Conservation (phyloP, 30 jellyfish, hydroid and myxozoan genomes). For the Pelagia noctiluca region DNA sequence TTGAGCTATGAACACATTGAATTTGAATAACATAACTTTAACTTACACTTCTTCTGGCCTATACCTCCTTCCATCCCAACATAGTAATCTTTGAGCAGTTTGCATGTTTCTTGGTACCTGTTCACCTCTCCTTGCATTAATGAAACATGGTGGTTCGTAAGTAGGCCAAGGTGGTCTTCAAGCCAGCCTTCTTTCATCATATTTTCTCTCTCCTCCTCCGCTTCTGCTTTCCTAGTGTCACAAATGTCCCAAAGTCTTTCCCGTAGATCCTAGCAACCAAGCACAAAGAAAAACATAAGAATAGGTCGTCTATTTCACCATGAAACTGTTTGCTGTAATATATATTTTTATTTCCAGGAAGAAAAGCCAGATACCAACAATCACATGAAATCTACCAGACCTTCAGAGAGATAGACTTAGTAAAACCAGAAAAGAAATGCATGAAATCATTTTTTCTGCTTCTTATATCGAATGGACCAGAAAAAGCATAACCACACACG, state of each 20-base stretch:
- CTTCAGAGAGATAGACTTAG: too few species aligned
- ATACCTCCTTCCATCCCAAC: conserved; percentile 91
- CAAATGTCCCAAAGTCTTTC: conserved; percentile 97
- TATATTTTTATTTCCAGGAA: too few species aligned
- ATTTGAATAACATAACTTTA: too few species aligned
- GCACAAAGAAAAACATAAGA: not conserved
- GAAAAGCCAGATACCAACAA: too few species aligned
- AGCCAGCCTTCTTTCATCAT: conserved; percentile 97
- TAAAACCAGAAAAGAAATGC: too few species aligned
- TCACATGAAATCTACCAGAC: too few species aligned
- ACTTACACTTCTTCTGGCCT: conserved; percentile 76
- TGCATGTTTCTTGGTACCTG: conserved; percentile 85
- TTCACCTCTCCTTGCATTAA: conserved; percentile 88
- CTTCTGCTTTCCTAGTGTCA: conserved; percentile 93
- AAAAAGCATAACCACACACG: too few species aligned
- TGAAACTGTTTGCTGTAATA: too few species aligned
- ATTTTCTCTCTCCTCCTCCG: conserved; percentile 82
- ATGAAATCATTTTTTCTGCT: too few species aligned
- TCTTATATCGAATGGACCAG: too few species aligned
- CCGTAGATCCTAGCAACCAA: conserved; percentile 79
- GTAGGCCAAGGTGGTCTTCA: conserved; percentile 86
- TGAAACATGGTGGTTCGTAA: conserved; percentile 84
- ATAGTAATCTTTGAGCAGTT: conserved; percentile 82
- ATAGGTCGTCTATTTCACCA: not conserved
- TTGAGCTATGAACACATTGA: too few species aligned